Conservation (phyloP, 1,140 invertebrate species). For the Drosophila equinoxialis region DNA sequence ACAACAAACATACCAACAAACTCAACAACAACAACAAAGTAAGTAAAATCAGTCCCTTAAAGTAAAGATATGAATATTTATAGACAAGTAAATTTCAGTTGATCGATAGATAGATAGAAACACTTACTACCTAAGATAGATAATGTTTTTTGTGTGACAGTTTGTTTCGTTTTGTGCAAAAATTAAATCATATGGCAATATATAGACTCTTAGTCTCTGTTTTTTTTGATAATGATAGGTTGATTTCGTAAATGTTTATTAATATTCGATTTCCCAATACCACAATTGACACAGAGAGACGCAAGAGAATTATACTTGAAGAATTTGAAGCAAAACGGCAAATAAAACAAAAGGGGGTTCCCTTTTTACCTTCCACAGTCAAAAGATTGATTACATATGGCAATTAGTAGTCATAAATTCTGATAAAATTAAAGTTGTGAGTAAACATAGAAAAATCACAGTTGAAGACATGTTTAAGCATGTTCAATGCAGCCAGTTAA, state of each 20-base stretch:
- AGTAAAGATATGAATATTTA: too few species aligned
- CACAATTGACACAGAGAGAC: background rate
- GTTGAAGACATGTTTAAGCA: too few species aligned
- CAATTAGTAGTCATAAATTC: background rate
- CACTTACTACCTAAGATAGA: too few species aligned
- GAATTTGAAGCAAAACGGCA: background rate
- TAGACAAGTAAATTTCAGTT: too few species aligned
- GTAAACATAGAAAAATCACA: background rate
- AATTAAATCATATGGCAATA: conserved; percentile 43
- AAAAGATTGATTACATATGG: conserved; percentile 5
- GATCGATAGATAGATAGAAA: too few species aligned
- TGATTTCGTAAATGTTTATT: conserved; percentile 41
- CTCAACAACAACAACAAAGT: conserved; percentile 42
- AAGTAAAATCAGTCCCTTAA: conserved; percentile 34
- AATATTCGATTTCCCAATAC: conserved; percentile 39
- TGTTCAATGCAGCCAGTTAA: too few species aligned
- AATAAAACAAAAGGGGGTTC: background rate
- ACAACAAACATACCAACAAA: background rate
- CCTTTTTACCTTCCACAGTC: background rate
- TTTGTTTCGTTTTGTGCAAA: too few species aligned
- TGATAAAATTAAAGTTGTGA: background rate
- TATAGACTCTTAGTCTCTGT: conserved; percentile 9
- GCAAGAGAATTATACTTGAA: background rate
- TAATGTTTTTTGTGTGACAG: too few species aligned
- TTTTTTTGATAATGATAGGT: conserved; percentile 6